Evolutionary conservation across 2,888 invertebrate genomes (phyloP).

Genomic region (Diploptera punctata): DNA sequence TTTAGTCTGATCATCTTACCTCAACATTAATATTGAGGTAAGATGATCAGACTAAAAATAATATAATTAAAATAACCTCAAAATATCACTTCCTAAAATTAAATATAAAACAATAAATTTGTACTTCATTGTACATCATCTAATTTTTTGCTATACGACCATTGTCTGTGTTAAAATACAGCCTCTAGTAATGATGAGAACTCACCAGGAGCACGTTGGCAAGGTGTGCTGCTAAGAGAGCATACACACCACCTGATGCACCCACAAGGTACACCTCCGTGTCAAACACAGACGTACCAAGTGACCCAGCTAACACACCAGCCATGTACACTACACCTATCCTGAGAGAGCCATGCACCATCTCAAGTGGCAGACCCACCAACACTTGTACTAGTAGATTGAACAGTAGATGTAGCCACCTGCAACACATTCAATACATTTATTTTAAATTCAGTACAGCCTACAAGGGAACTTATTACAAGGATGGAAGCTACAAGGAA

Average conservation of each 20-base stretch:
- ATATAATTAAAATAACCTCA: no score
- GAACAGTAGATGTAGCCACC: slow-evolving; percentile 93
- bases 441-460: no score
- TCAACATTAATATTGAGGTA: no score
- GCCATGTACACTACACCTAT: slow-evolving; percentile 90
- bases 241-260: slow-evolving; percentile 97
- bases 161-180: background rate
- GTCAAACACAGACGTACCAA: slow-evolving; percentile 91
- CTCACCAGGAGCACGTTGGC: slow-evolving; percentile 84
- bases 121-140: background rate
- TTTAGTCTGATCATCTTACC: no score
- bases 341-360: slow-evolving; percentile 92
- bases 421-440: slow-evolving; percentile 58
- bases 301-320: slow-evolving; percentile 83
- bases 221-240: slow-evolving; percentile 92
- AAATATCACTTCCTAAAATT: no score
- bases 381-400: slow-evolving; percentile 93
- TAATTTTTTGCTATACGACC: background rate
- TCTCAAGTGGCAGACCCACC: slow-evolving; percentile 92
- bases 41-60: no score
- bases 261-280: slow-evolving; percentile 95
- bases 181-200: no score
- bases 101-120: background rate
- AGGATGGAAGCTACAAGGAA: no score
- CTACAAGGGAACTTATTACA: no score